phyloP scores from a whole-genome alignment of 2,888 invertebrate genomes.

The Pterostichus madidus region DNA sequence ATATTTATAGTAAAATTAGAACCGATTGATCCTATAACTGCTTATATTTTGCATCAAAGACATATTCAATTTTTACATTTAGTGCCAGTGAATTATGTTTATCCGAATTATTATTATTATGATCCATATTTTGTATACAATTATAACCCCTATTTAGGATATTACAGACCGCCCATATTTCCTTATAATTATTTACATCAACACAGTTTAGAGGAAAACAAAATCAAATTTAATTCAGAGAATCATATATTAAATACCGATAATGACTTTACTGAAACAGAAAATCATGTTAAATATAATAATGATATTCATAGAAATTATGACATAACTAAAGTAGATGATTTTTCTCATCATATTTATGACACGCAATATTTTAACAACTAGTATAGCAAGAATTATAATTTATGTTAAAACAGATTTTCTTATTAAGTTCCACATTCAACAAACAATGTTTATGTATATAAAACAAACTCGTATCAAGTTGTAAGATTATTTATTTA shows the following conservation, averaged over 20 bases:
- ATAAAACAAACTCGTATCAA: background rate
- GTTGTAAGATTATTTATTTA: background rate
- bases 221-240: background rate
- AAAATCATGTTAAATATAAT: background rate
- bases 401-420: background rate
- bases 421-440: background rate
- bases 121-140: background rate
- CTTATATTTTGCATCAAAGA: slow-evolving; percentile 9
- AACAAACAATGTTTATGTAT: background rate
- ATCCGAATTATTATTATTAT: background rate
- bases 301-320: background rate
- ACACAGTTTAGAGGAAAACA: background rate
- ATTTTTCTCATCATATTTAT: background rate
- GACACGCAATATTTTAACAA: background rate
- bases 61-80: background rate
- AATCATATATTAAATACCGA: background rate
- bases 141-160: background rate
- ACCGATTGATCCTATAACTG: background rate
- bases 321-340: background rate
- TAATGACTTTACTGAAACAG: slow-evolving; percentile 21
- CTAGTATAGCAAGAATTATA: background rate
- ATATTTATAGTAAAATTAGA: background rate
- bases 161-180: background rate
- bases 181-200: background rate
- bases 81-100: background rate